Evolutionary conservation across 2,888 invertebrate genomes (phyloP).

Genomic region (Lasiommata megera): DNA sequence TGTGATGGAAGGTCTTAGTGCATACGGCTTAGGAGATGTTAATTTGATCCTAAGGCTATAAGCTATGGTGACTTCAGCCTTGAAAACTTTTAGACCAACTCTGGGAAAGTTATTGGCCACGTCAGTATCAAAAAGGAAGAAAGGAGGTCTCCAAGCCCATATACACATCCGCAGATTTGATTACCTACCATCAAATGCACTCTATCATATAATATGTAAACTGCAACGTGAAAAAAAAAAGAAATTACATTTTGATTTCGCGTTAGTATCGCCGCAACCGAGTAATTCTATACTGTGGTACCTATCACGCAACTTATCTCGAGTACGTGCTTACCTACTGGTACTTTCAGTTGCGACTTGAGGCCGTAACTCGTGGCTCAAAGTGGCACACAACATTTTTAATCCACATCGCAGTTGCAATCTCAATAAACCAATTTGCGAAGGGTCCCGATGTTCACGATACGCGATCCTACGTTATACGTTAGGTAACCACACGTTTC

Average conservation of each 20-base stretch:
- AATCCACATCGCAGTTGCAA: slow-evolving; percentile 55
- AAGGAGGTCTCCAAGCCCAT: too few species aligned
- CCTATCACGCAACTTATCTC: slow-evolving; percentile 16
- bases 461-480: slow-evolving; percentile 49
- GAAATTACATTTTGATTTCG: neutral
- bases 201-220: neutral
- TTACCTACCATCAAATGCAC: too few species aligned
- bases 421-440: slow-evolving; percentile 75
- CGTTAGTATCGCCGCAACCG: neutral
- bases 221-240: neutral
- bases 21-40: too few species aligned
- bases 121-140: too few species aligned
- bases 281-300: slow-evolving; percentile 8
- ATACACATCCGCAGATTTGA: too few species aligned
- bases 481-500: neutral
- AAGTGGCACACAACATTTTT: slow-evolving; percentile 40
- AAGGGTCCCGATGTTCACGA: slow-evolving; percentile 46
- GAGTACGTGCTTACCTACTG: slow-evolving; percentile 7
- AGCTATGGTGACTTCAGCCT: too few species aligned
- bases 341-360: neutral
- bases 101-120: too few species aligned
- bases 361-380: slow-evolving; percentile 13
- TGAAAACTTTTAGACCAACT: too few species aligned
- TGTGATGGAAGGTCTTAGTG: too few species aligned
- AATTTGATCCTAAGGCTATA: too few species aligned